Conservation (phyloP, 2,113 vertebrate species). For the Indicator indicator region DNA sequence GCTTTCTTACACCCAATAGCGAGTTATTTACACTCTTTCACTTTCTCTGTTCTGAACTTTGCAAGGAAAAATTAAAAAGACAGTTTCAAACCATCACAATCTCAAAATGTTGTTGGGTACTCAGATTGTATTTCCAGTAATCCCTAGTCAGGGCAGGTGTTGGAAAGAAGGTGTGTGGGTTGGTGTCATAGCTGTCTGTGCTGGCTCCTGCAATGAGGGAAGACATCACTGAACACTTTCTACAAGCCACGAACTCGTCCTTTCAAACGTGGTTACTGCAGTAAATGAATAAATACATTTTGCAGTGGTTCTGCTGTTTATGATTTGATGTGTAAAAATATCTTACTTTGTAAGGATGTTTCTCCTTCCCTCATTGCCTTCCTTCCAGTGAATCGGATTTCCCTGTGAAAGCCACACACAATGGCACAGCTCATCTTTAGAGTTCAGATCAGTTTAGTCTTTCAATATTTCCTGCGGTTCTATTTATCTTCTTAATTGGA, state of each 20-base stretch:
- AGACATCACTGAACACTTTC: not conserved
- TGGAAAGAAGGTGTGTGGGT: rapidly evolving
- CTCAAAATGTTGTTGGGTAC: not conserved
- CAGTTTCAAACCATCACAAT: too few relatives aligned
- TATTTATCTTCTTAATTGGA: not conserved
- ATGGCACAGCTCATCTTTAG: not conserved
- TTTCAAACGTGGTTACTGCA: not conserved
- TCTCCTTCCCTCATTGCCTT: not conserved
- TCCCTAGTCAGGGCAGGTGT: not conserved
- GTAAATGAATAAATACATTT: not conserved
- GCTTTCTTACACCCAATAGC: too few relatives aligned
- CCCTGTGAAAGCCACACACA: not conserved
- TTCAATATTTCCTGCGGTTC: not conserved
- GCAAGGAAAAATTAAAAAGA: too few relatives aligned
- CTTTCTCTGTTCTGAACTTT: too few relatives aligned
- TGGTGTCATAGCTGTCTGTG: not conserved
- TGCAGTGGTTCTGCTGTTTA: not conserved
- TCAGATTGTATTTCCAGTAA: not conserved
- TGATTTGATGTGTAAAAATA: not conserved
- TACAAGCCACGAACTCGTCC: not conserved
- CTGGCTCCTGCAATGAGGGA: not conserved
- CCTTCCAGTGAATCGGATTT: not conserved
- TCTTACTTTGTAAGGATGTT: not conserved
- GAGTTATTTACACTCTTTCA: too few relatives aligned
- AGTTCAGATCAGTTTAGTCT: not conserved